Conservation (phyloP, 2,888 invertebrate genomes). For the Ypsolopha sequella region DNA sequence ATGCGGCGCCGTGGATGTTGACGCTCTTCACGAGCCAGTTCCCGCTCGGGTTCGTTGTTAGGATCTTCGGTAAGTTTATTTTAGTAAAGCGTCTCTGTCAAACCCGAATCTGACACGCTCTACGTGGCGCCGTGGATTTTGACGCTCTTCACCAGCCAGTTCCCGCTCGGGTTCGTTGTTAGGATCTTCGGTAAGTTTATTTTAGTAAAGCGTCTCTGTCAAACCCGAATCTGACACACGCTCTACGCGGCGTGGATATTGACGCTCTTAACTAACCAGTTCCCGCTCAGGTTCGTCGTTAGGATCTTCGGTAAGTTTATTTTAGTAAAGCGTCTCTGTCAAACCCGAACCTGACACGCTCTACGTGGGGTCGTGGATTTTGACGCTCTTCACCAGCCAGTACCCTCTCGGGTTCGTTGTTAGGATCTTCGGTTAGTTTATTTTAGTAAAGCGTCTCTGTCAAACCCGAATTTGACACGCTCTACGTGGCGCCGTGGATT, state of each 20-base stretch:
- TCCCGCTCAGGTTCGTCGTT: conserved; percentile 95
- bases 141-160: conserved; percentile 96
- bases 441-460: too few species aligned
- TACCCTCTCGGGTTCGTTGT: conserved; percentile 97
- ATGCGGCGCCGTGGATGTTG: conserved; percentile 97
- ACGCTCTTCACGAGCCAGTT: conserved; percentile 97
- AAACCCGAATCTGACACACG: conserved; percentile 50
- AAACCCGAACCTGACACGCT: too few species aligned
- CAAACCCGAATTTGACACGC: too few species aligned
- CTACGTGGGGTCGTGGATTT: conserved; percentile 97
- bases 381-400: conserved; percentile 96
- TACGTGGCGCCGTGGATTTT: conserved; percentile 86
- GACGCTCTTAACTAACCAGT: conserved; percentile 96
- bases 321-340: too few species aligned
- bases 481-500: conserved; percentile 98
- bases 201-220: background rate
- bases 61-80: conserved; percentile 85
- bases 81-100: background rate
- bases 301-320: conserved; percentile 86
- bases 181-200: conserved; percentile 86
- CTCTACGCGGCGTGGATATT: conserved; percentile 97
- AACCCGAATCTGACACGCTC: background rate
- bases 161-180: conserved; percentile 95
- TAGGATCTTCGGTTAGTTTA: conserved; percentile 86
- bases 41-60: conserved; percentile 93